Conservation (phyloP, 2,888 invertebrate species). For the Neoitamus cyanurus region DNA sequence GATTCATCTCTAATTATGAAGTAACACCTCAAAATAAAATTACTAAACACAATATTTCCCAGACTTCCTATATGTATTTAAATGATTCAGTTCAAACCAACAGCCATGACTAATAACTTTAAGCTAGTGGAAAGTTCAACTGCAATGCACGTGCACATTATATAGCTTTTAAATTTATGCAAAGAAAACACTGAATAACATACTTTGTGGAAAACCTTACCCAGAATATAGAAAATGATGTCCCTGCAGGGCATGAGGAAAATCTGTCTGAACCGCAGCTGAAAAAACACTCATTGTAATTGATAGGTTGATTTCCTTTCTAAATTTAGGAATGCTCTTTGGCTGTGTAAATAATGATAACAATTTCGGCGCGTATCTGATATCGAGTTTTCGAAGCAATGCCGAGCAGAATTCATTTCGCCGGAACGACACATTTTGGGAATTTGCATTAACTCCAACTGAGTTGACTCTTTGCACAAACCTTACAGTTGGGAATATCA, state of each 20-base stretch:
- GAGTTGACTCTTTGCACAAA: constrained; percentile 19
- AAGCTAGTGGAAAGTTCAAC: too few relatives aligned
- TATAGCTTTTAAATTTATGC: not conserved
- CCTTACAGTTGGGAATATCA: not conserved
- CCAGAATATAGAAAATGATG: not conserved
- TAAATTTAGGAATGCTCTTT: not conserved
- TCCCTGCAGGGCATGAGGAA: not conserved
- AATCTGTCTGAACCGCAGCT: not conserved
- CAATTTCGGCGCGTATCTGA: not conserved
- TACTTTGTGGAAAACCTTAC: not conserved
- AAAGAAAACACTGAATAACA: not conserved
- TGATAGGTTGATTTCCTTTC: constrained; percentile 18
- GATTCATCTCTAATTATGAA: too few relatives aligned
- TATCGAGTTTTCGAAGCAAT: not conserved
- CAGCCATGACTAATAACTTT: too few relatives aligned
- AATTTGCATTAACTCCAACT: constrained; percentile 9
- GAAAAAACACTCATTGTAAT: not conserved
- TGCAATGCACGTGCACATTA: too few relatives aligned
- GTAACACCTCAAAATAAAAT: too few relatives aligned
- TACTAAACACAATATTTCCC: too few relatives aligned
- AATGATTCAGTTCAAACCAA: too few relatives aligned
- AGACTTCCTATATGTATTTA: too few relatives aligned
- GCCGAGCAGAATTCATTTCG: constrained; percentile 3
- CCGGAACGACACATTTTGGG: constrained; percentile 14
- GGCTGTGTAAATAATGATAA: constrained; percentile 27